Conservation (phyloP, 2,113 vertebrate genomes). For the Axis porcinus region DNA sequence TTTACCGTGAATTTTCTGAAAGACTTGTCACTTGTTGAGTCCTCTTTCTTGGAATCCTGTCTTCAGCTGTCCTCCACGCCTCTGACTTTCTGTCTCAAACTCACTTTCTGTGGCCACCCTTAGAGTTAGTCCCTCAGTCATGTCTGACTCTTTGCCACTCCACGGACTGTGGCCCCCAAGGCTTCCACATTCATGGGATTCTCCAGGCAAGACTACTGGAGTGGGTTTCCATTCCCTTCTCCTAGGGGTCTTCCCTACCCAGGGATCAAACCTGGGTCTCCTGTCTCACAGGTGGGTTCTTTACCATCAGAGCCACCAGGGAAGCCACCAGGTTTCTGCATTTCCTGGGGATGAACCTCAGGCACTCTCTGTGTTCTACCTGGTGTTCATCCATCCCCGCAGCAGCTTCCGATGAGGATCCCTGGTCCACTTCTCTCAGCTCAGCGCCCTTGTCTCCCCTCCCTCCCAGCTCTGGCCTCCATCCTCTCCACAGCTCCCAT, state of each 20-base stretch:
- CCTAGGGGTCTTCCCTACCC: too few species aligned
- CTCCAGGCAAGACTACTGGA: too few species aligned
- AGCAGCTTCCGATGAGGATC: neutral
- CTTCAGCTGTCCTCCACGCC: neutral
- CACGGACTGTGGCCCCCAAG: neutral
- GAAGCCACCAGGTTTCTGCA: too few species aligned
- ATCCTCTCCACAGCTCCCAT: neutral
- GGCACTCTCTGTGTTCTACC: neutral
- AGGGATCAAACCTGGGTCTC: too few species aligned
- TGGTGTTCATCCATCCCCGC: neutral
- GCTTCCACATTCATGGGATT: rapidly evolving
- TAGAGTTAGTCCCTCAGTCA: neutral
- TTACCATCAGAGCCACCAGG: too few species aligned
- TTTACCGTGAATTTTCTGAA: neutral
- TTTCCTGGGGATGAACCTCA: too few species aligned
- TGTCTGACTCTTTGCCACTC: neutral
- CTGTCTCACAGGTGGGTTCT: too few species aligned
- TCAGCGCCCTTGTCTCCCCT: neutral
- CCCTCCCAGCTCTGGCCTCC: neutral
- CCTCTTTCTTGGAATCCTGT: neutral
- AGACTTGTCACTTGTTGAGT: neutral
- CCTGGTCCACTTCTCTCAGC: neutral
- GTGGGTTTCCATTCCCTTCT: too few species aligned
- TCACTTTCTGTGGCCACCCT: neutral
- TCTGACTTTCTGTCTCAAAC: neutral